These are phyloP conservation scores for Lytechinus variegatus DNA, from an alignment of 35 echinoderm and acorn worm genomes.

Conservation along the genomic window DNA sequence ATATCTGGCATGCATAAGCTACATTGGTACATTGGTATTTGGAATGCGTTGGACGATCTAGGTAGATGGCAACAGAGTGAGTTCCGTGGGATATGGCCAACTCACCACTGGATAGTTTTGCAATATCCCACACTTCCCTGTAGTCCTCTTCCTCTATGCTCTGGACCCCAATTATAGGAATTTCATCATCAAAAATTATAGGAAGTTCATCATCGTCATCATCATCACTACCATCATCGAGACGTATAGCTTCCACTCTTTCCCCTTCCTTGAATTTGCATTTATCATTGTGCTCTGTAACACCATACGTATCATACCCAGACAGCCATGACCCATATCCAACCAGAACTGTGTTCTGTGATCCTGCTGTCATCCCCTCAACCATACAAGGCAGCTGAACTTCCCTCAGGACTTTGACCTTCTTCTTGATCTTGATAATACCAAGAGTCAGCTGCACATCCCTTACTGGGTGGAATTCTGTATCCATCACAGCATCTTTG, in stretches of 20 bases:
- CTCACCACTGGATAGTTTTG: neutral
- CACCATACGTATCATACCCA: neutral
- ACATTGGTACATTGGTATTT: neutral
- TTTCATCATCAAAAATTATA: too few species aligned
- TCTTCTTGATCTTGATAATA: neutral
- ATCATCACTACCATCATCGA: too few species aligned
- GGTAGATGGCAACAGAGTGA: neutral
- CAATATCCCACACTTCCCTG: neutral
- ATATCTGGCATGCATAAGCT: neutral
- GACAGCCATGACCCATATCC: neutral
- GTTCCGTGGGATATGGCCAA: neutral
- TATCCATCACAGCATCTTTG: neutral
- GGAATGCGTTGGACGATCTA: neutral
- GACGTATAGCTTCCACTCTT: too few species aligned
- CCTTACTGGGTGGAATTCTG: neutral
- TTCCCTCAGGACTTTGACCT: neutral
- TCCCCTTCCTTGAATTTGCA: too few species aligned
- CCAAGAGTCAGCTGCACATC: neutral
- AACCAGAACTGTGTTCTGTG: neutral
- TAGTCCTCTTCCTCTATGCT: neutral
- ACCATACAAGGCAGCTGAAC: neutral
- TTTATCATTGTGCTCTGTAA: neutral
- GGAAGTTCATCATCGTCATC: too few species aligned
- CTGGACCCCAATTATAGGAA: too few species aligned
- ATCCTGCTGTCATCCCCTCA: neutral